A percentile compares a stretch with the other conserved stretches of the same genome.
Conservation (phyloP, 35 echinoderm and acorn worm genomes). For the Strongylocentrotus purpuratus region DNA sequence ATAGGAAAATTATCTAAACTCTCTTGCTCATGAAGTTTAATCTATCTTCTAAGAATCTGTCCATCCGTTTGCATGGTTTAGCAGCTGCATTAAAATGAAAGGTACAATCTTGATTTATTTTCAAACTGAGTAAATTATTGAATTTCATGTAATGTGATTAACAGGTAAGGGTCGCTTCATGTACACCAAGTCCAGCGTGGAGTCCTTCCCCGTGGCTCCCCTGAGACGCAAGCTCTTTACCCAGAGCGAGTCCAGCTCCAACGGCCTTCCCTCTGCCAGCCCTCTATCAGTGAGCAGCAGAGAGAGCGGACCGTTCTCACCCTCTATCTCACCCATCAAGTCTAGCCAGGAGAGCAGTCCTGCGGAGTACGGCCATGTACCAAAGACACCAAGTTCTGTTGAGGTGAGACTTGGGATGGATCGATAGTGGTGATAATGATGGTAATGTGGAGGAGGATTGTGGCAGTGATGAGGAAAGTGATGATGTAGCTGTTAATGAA, state of each 20-base stretch:
- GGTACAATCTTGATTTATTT: no score
- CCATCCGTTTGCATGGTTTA: no score
- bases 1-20: no score
- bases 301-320: conserved; percentile 36
- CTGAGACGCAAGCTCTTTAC: conserved; percentile 39
- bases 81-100: no score
- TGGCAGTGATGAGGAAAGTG: background rate
- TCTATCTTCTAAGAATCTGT: no score
- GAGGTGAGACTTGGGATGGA: background rate
- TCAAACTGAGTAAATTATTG: no score
- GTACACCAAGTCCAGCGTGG: conserved; percentile 51
- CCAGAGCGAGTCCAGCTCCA: conserved; percentile 38
- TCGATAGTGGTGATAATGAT: background rate
- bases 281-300: background rate
- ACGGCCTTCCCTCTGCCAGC: background rate
- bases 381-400: conserved; percentile 17
- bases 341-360: conserved; percentile 29
- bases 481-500: background rate
- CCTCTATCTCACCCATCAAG: conserved; percentile 20
- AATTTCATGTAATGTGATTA: no score
- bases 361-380: background rate
- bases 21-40: no score
- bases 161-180: conserved; percentile 37
- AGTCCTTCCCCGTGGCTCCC: conserved; percentile 23
- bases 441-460: background rate